Evolutionary conservation across 1,140 invertebrate genomes (phyloP), one percentile per base, ranked within the genome.

Genomic region (Diorhabda carinulata): DNA sequence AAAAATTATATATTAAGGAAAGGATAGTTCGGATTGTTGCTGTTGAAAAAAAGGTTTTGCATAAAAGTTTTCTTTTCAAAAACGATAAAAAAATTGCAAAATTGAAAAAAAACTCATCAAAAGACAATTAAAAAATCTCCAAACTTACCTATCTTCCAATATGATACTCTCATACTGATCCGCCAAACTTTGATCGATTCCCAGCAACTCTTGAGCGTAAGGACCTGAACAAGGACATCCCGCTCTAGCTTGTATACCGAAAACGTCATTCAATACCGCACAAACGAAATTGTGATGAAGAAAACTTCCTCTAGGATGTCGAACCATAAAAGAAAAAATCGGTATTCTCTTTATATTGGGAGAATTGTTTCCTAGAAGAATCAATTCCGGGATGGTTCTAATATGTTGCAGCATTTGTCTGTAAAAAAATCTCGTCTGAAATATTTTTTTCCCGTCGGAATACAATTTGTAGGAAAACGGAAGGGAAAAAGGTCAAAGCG

Each of bases 241-340:
- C 5, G 92, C 91, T 73, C 94, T 84, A 0, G 92, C 91, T 82
- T 97, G 95, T 57, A 97, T 93, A 0, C 95, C 95, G 79, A 95
- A 97, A 6, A 97, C 86, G 78, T 97, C 95, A 76, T 97, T 97
- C 3, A 97, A 84, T 1, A 97, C 84, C 2, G 92, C 90, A 74
- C 90, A 91, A 0, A 96, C 88, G 81, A 94, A 97, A 81, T 96
- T 96, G 77, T 96, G 92, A 81, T 97, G 95, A 0, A 97, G 86
- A 78, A 92, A 95, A 2, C 89, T 89, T 4, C 91, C 92, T 4
- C 87, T 82, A 0, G 90, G 87, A 81, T 96, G 92, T 66, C 90
- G 86, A 47, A 97, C 89, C 81, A 96, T 86, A 74, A 97, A 91
- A 7, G 94, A 96, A 78, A 96, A 94, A 44, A 95, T 89, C 2